Evolutionary conservation across 2,113 vertebrate species (phyloP).

Genomic region (Butastur rufipennis): DNA sequence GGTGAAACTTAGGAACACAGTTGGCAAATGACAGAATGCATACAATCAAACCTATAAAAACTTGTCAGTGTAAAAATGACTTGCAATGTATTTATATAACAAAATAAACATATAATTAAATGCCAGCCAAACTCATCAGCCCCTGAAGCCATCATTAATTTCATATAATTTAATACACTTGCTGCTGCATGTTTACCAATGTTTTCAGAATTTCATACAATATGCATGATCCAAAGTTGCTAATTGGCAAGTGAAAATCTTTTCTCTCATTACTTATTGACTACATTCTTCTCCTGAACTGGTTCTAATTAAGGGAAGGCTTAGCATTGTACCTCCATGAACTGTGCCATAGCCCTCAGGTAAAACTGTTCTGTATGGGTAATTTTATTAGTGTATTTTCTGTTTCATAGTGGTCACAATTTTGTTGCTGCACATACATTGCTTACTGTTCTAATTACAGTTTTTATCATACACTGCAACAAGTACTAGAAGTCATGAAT

Average conservation of each 20-base stretch:
- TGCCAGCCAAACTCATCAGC: slow-evolving; percentile 1
- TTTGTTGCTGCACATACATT: neutral
- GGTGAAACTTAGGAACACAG: neutral
- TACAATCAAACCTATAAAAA: neutral
- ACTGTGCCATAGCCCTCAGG: neutral
- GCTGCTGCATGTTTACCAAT: neutral
- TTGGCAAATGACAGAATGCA: neutral
- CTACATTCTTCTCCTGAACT: neutral
- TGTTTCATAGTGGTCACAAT: neutral
- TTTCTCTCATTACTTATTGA: slow-evolving; percentile 10
- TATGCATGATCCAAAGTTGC: neutral
- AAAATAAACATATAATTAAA: slow-evolving; percentile 43
- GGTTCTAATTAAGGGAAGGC: neutral
- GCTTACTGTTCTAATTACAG: neutral
- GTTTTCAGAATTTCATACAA: slow-evolving; percentile 34
- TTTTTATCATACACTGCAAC: neutral
- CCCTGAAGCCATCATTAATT: slow-evolving; percentile 29
- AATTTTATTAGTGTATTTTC: neutral
- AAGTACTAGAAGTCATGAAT: neutral
- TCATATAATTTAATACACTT: neutral
- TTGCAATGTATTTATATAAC: slow-evolving; percentile 16
- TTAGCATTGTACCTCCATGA: neutral
- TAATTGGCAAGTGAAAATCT: neutral
- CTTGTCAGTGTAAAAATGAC: neutral
- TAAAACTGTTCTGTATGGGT: neutral